Base-by-base conservation (phyloP, 2,113 vertebrate genomes). In the Oplegnathus fasciatus region DNA sequence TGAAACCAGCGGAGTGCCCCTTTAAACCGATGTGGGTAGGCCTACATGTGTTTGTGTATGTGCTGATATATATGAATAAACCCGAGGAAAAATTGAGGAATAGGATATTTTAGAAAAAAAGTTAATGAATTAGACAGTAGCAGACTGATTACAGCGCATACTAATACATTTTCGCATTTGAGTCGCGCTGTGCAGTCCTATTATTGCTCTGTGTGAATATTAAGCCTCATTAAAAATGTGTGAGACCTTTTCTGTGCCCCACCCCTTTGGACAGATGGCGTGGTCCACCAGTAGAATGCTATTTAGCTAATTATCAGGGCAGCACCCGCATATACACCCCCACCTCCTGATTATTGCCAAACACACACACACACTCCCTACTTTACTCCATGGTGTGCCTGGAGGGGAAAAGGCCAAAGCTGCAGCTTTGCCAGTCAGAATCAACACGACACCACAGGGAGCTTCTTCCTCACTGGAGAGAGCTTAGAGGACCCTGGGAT, bases 151-250 rank as follows among this genome's bases (percentile, higher is more conserved):
- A 26, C 32, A 61, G 62, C 15, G 11, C 30, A 30, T 60, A 32
- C 11, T 22, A 10, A 64, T 3, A 54, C 6, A n/a, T 42, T 60
- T 32, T 52, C 0, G 9, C 46, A 34, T 88, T 70, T 54, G 50
- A 72, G 62, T 89, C 87, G 32, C 24, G 64, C 75, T 78, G 90
- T 70, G 86, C 42, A 75, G 32, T 64, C 83, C 78, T 86, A 83
- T 92, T 92, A 91, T 92, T 90, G 86, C 78, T 72, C 79, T 73
- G 84, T 87, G 86, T 88, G 91, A 94, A 92, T 88, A 89, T 90
- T 91, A 92, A 90, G 88, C 85, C 86, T 94, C 90, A 95, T 95
- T 94, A 95, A 94, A 87, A 95, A 94, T 67, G 86, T 93, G 92
- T 80, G 91, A 95, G 89, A 90, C 90, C 84, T 90, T 83, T 89